Evolutionary conservation across 1,140 invertebrate genomes (phyloP).

Genomic region (Drosophila biarmipes): DNA sequence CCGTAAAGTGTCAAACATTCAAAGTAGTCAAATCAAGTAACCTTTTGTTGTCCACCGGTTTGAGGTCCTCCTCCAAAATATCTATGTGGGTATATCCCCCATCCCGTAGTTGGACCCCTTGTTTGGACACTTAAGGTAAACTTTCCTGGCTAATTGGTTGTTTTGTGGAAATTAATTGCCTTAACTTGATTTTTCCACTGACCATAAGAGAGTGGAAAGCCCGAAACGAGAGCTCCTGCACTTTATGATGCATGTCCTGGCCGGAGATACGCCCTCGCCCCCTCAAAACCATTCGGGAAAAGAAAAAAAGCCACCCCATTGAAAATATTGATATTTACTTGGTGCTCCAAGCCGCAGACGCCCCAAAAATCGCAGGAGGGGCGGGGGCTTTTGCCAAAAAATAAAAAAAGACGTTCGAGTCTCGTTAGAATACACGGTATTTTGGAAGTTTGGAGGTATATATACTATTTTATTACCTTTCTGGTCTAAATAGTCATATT

Average conservation of each 20-base stretch:
- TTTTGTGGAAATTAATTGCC: constrained; percentile 85
- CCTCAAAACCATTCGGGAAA: not conserved
- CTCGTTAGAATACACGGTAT: constrained; percentile 13
- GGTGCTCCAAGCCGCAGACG: constrained; percentile 73
- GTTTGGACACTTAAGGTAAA: constrained; percentile 84
- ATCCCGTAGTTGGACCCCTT: constrained; percentile 23
- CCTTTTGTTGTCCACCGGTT: constrained; percentile 70
- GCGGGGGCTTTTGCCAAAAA: constrained; percentile 8
- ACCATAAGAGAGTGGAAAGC: constrained; percentile 14
- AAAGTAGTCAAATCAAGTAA: constrained; percentile 85
- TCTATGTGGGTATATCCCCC: too few species aligned
- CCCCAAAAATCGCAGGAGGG: constrained; percentile 20
- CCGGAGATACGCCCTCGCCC: not conserved
- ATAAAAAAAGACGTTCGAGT: constrained; percentile 25
- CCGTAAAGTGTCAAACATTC: constrained; percentile 84
- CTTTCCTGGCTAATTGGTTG: constrained; percentile 84
- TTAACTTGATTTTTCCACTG: constrained; percentile 80
- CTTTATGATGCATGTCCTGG: constrained; percentile 76
- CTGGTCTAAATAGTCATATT: too few species aligned
- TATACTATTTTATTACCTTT: not conserved
- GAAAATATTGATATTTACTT: constrained; percentile 74
- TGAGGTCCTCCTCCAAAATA: not conserved
- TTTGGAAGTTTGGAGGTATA: not conserved
- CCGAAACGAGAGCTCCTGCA: constrained; percentile 39
- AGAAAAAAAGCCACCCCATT: constrained; percentile 7